phyloP scores from a whole-genome alignment of 2,113 vertebrate genomes.

The Phylloscopus trochilus region DNA sequence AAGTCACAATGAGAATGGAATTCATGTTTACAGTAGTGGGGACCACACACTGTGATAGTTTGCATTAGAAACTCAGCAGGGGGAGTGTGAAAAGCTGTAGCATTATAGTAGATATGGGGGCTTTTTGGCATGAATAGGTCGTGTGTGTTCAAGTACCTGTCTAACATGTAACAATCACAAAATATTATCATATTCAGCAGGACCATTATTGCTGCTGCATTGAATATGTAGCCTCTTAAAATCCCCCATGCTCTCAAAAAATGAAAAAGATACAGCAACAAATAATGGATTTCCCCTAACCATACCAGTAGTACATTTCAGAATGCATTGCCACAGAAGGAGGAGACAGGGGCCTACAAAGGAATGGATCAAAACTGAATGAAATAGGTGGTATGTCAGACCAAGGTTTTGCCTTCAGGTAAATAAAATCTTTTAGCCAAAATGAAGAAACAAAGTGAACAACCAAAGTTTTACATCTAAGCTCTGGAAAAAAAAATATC shows the following conservation, averaged over 20 bases:
- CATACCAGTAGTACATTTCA: background rate
- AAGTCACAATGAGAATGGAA: conserved; percentile 70
- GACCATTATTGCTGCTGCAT: conserved; percentile 1
- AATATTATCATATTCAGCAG: conserved; percentile 40
- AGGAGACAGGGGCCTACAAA: background rate
- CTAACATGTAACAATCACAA: conserved; percentile 31
- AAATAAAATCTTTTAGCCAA: background rate
- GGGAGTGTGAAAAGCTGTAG: conserved; percentile 51
- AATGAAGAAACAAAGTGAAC: background rate
- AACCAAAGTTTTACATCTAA: background rate
- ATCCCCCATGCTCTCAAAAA: background rate
- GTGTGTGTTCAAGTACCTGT: conserved; percentile 64
- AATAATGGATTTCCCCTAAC: background rate
- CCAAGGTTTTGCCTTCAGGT: conserved; percentile 2
- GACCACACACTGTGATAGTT: conserved; percentile 75
- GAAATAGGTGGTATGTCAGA: background rate
- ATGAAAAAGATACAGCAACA: background rate
- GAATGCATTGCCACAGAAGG: background rate
- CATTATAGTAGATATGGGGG: conserved; percentile 44
- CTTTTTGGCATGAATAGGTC: conserved; percentile 63
- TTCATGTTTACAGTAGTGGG: conserved; percentile 70
- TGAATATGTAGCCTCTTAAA: conserved; percentile 30
- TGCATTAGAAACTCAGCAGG: conserved; percentile 77
- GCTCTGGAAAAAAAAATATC: background rate
- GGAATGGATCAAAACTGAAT: background rate